Evolutionary conservation across 2,888 invertebrate species (phyloP).

Genomic region (Odontocerum albicorne): DNA sequence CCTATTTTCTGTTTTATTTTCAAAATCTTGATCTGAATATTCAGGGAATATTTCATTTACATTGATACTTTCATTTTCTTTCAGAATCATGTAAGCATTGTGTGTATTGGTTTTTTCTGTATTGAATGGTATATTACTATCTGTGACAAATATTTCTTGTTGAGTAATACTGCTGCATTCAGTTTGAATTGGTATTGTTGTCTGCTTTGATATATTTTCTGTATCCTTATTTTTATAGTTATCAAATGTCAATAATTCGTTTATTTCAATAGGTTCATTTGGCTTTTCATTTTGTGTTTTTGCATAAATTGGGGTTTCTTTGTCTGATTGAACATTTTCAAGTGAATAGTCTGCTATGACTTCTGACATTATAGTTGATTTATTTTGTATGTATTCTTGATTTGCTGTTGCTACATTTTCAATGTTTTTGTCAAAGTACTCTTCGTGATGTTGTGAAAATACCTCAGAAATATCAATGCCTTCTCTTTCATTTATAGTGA

Average conservation of each 20-base stretch:
- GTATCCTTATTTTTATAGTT: slow-evolving; percentile 10
- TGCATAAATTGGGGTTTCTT: slow-evolving; percentile 12
- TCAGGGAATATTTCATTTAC: slow-evolving; percentile 1
- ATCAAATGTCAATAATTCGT: slow-evolving; percentile 16
- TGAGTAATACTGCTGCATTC: slow-evolving; percentile 2
- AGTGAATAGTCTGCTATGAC: slow-evolving; percentile 27
- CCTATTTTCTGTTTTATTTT: neutral
- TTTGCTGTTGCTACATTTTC: slow-evolving; percentile 16
- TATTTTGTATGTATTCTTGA: slow-evolving; percentile 26
- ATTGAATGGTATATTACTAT: neutral
- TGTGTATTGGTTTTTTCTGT: neutral
- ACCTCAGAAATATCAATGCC: slow-evolving; percentile 44
- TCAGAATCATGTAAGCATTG: neutral
- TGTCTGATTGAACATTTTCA: slow-evolving; percentile 7
- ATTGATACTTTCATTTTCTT: neutral
- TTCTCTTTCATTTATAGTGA: slow-evolving; percentile 40
- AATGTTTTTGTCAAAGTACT: slow-evolving; percentile 12
- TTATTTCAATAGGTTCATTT: slow-evolving; percentile 26
- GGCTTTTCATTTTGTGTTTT: slow-evolving; percentile 22
- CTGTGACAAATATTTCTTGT: neutral
- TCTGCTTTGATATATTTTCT: neutral
- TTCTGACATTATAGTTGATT: slow-evolving; percentile 23
- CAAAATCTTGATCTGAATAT: neutral
- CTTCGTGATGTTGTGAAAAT: slow-evolving; percentile 22
- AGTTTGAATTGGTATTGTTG: slow-evolving; percentile 13